Base-by-base conservation (phyloP, 2,113 vertebrate genomes). In the Eulemur macaco region DNA sequence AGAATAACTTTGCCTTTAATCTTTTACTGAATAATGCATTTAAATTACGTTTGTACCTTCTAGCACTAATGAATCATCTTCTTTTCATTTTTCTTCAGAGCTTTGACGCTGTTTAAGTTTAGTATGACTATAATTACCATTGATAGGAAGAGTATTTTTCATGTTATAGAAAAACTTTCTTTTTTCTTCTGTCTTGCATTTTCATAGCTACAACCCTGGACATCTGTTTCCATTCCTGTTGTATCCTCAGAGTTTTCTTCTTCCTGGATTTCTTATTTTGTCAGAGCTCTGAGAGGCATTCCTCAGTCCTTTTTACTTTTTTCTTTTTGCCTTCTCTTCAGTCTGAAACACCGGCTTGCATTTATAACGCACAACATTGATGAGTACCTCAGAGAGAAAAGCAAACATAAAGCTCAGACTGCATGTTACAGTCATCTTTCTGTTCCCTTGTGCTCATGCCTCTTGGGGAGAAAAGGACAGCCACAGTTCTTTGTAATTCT, bases 381-480 rank as follows among this genome's bases (percentile, higher is more conserved):
- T 90, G 74, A 86, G 27, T 64, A 37, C 69, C 81, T 82, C 17
- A 5, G 81, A 93, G 29, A 83, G 42, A 90, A 93, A 87, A 85
- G 23, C 73, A 88, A 86, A 54, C 89, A 14, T 50, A 58, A 83
- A 97, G 45, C 64, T 68, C 89, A 71, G 34, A 45, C 76, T 60
- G 14, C 31, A 1, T 18, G 68, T 56, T 5, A 18, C 66, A 10
- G 37, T 68, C 56, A 2, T 71, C 73, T 60, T 56, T 64, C 90
- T 29, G 20, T 47, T 76, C 45, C 87, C 80, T 18, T 14, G 25
- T 37, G 56, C 10, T 74, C 39, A 1, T 18, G 47, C 68, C 90
- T 86, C 71, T 86, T 80, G 86, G 89, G 96, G 93, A 92, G 52
- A 90, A 94, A 95, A 89, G 63, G 42, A 69, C 8, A 91, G 63